phyloP scores from a whole-genome alignment of 2,888 invertebrate species.

The Aspidiotus destructor region DNA sequence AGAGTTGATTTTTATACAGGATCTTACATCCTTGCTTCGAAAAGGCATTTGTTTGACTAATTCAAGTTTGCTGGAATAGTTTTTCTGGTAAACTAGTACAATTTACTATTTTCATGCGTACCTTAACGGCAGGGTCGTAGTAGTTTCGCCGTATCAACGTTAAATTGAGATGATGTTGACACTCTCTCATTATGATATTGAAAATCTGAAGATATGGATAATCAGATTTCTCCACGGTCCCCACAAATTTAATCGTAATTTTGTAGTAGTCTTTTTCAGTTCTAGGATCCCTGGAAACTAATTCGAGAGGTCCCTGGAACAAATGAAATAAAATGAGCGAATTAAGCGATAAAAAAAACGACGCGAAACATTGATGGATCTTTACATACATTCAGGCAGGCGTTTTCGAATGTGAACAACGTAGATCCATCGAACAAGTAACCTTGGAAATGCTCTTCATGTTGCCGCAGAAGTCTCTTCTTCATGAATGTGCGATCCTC shows the following conservation, averaged over 20 bases:
- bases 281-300: conserved; percentile 49
- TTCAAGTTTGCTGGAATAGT: too few relatives aligned
- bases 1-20: too few relatives aligned
- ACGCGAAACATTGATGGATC: neutral
- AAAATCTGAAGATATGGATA: conserved; percentile 64
- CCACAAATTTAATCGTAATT: conserved; percentile 45
- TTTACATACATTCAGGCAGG: conserved; percentile 41
- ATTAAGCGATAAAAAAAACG: conserved; percentile 10
- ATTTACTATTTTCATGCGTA: conserved; percentile 40
- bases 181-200: conserved; percentile 65
- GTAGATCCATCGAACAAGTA: conserved; percentile 69
- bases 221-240: conserved; percentile 56
- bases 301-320: conserved; percentile 45
- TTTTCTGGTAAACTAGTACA: too few relatives aligned
- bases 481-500: conserved; percentile 56
- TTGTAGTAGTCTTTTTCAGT: conserved; percentile 49
- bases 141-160: conserved; percentile 63
- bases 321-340: conserved; percentile 42
- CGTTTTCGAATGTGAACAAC: conserved; percentile 52
- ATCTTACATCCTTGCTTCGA: too few relatives aligned
- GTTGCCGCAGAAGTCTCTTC: conserved; percentile 51
- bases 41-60: too few relatives aligned
- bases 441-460: conserved; percentile 49
- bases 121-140: conserved; percentile 59
- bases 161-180: conserved; percentile 54